A percentile compares a stretch with the other conserved stretches of the same genome.
Evolutionary conservation across 2,888 invertebrate species (phyloP).

Genomic region (Caenorhabditis zanzibari): DNA sequence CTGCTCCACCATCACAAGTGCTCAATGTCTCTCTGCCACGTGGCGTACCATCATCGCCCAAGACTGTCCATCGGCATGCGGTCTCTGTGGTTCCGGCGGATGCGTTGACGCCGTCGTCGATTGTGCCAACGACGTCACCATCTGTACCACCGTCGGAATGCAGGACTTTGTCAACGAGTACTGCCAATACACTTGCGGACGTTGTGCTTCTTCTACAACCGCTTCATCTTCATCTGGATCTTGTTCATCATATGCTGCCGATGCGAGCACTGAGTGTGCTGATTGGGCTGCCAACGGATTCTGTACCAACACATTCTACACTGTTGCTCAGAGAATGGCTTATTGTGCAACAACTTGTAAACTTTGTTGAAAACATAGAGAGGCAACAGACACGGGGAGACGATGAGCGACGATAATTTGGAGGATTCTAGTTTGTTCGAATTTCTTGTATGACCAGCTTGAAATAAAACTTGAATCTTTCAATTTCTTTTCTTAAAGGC

Average conservation of each 20-base stretch:
- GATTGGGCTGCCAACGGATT: conserved; percentile 52
- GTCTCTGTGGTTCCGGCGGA: conserved; percentile 55
- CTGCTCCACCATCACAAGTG: conserved; percentile 54
- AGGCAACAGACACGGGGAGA: conserved; percentile 14
- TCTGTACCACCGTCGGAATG: conserved; percentile 52
- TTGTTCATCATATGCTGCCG: conserved; percentile 44
- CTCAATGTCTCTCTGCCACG: conserved; percentile 55
- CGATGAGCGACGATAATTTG: conserved; percentile 15
- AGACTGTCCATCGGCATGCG: conserved; percentile 64
- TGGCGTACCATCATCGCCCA: conserved; percentile 63
- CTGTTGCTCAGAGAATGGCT: conserved; percentile 28
- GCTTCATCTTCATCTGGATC: conserved; percentile 25
- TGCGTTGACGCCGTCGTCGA: conserved; percentile 51
- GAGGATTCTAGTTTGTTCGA: not conserved
- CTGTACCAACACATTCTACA: conserved; percentile 51
- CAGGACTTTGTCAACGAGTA: conserved; percentile 49
- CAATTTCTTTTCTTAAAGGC: not conserved
- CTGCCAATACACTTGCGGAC: conserved; percentile 73
- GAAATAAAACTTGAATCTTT: conserved; percentile 18
- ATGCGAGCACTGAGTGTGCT: conserved; percentile 35
- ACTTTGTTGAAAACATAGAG: conserved; percentile 36
- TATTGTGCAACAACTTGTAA: conserved; percentile 49
- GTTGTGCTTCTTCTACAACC: conserved; percentile 44
- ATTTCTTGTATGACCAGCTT: conserved; percentile 41
- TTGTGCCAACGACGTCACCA: conserved; percentile 45